phyloP scores from a whole-genome alignment of 2,888 invertebrate species.

The Tridacna gigas region DNA sequence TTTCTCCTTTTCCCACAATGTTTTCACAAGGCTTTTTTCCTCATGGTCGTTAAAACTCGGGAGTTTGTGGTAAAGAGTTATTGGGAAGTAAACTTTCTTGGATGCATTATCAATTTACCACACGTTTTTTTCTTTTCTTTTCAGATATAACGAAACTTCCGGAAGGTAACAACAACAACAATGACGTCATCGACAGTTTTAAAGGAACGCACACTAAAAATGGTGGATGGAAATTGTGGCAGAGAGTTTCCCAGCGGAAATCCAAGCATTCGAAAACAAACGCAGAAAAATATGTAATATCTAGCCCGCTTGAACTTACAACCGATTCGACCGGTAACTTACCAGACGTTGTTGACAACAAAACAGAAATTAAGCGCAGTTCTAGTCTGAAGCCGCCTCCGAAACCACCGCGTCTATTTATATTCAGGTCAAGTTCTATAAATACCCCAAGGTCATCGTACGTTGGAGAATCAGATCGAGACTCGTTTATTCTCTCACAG shows the following conservation, averaged over 20 bases:
- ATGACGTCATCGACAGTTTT: constrained; percentile 23
- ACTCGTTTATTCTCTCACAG: constrained; percentile 67
- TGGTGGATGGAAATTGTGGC: constrained; percentile 76
- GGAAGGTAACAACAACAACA: constrained; percentile 35
- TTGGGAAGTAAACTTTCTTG: too few relatives aligned
- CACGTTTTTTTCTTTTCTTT: constrained; percentile 12
- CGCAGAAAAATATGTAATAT: background rate
- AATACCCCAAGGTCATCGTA: constrained; percentile 72
- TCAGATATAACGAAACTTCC: constrained; percentile 42
- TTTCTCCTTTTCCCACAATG: too few relatives aligned
- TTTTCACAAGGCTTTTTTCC: too few relatives aligned
- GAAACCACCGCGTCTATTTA: constrained; percentile 79
- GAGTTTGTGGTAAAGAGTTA: too few relatives aligned
- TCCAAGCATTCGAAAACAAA: constrained; percentile 19
- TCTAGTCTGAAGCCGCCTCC: constrained; percentile 77
- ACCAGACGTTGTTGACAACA: constrained; percentile 73
- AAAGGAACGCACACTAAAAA: constrained; percentile 44
- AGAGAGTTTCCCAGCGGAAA: constrained; percentile 67
- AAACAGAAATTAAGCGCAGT: constrained; percentile 63
- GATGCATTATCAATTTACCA: too few relatives aligned
- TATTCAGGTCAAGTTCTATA: constrained; percentile 72
- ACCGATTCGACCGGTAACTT: constrained; percentile 25
- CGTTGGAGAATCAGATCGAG: constrained; percentile 65
- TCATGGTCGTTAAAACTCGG: too few relatives aligned
- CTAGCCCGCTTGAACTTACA: background rate